Evolutionary conservation across 2,797 vertebrate species (phyloP), one percentile per base, ranked within the genome.

Genomic region (Euphonia xanthogaster): DNA sequence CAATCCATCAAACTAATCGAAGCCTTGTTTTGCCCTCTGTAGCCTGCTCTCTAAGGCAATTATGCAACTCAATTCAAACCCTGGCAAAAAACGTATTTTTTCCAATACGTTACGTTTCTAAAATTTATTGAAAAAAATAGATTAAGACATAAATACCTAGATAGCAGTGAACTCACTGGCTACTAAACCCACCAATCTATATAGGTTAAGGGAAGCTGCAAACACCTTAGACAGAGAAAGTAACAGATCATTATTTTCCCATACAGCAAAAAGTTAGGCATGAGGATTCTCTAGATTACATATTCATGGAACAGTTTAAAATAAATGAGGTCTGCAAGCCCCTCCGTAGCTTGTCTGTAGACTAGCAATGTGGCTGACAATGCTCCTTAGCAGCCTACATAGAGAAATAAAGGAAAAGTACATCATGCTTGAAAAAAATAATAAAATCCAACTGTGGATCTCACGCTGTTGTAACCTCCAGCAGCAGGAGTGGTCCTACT

Each of bases 391-490:
- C 44, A 67, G 51, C 19, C 35, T 51, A 30, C 24, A 7, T 2
- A 22, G 0, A 74, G 33, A 86, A 88, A 88, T 12, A 58, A 60
- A 88, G 25, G 17, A 63, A 8, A 80, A 66, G 12, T 47, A 65
- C 5, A 28, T 9, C 0, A 35, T 1, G 3, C 21, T 47, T 33
- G 14, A 9, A 44, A 89, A 27, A 30, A 21, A 20, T 0, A 23
- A 48, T 12, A 8, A 55, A 40, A 48, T 54, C 30, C 31, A 72
- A 2, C 44, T 9, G 16, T 3, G 16, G 35, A 44, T n/a, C 37
- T 82, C 24, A 62, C 9, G 7, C 23, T 44, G 22, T 31, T 42
- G 2, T 10, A 55, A 77, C 25, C 40, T 73, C 18, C 60, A 90
- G 82, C 35, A 76, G 42, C 30, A 80, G 15, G 19, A 84, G 39